Evolutionary conservation across 1,140 invertebrate species (phyloP), one percentile per base, ranked within the genome.

Genomic region (Diachasma alloeum): DNA sequence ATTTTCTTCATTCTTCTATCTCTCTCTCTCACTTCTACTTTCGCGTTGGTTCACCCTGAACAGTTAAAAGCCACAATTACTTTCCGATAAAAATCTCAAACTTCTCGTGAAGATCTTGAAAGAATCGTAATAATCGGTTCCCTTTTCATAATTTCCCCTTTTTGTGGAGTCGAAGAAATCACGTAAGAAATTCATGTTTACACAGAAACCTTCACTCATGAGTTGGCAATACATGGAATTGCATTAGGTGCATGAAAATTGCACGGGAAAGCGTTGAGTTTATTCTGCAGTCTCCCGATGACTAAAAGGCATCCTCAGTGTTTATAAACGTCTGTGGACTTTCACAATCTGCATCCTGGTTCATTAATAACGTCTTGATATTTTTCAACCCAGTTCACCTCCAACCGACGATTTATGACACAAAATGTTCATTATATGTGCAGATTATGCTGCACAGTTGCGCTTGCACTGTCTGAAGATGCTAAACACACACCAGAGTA

Each of bases 391-490:
- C 17, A 53, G 48, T 53, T 53, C 17, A 53, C 48, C 48, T 53
- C 48, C 48, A 53, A 15, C 48, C 17, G 48, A 19, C 10, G 48
- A 53, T 53, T 53, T 53, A 53, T 19, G 4, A 53, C 48, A 17
- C 13, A 53, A 53, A 53, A 42, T 17, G 1, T 37, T 53, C 63
- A 72, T 73, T 75, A 2, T 72, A 24, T 26, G 48, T 81, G 44
- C 73, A 84, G 83, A 79, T 67, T 84, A 78, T 82, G 77, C 56
- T 81, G 79, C 77, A 74, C 78, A 22, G 56, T 84, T 39, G 81
- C 81, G 15, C 71, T 36, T 73, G 79, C 74, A 46, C 36, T 84
- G 31, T 79, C 80, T n/a, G 80, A 68, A 68, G 66, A 81, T 31
- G 71, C 79, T 8, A 73, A 72, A 77, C 74, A 68, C 6, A 79